Conservation (phyloP, 2,888 invertebrate genomes). For the Ditula angustiorana region DNA sequence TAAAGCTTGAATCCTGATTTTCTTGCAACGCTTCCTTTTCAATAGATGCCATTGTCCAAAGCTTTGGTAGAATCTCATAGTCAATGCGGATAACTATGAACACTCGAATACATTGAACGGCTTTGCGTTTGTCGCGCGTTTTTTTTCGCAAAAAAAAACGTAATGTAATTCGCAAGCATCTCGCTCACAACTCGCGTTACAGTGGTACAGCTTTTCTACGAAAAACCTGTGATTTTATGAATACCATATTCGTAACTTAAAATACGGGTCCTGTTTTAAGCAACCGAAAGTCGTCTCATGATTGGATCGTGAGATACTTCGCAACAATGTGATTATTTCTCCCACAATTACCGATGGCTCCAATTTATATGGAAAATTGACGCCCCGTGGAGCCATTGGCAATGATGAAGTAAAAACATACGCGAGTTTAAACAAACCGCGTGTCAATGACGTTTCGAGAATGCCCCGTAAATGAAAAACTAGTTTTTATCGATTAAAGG, state of each 20-base stretch:
- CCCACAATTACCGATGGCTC: not conserved
- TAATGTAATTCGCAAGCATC: not conserved
- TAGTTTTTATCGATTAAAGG: conserved; percentile 21
- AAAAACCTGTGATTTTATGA: conserved; percentile 60
- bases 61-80: too few relatives aligned
- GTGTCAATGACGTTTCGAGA: conserved; percentile 33
- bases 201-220: conserved; percentile 49
- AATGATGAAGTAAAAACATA: conserved; percentile 11
- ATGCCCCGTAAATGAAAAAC: conserved; percentile 19
- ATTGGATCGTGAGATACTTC: conserved; percentile 59
- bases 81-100: too few relatives aligned
- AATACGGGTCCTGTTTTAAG: conserved; percentile 41
- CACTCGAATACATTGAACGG: too few relatives aligned
- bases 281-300: conserved; percentile 49
- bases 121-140: too few relatives aligned
- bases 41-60: too few relatives aligned
- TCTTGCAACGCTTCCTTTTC: too few relatives aligned
- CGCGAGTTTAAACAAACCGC: conserved; percentile 22
- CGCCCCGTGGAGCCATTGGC: conserved; percentile 21
- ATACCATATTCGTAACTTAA: conserved; percentile 56
- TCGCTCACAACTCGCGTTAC: not conserved
- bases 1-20: too few relatives aligned
- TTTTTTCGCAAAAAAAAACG: too few relatives aligned
- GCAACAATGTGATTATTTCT: conserved; percentile 58
- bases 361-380: conserved; percentile 14